A percentile compares a stretch with the other conserved stretches of the same genome.
phyloP scores from a whole-genome alignment of 1,140 invertebrate species.

The Melanaphis sacchari region DNA sequence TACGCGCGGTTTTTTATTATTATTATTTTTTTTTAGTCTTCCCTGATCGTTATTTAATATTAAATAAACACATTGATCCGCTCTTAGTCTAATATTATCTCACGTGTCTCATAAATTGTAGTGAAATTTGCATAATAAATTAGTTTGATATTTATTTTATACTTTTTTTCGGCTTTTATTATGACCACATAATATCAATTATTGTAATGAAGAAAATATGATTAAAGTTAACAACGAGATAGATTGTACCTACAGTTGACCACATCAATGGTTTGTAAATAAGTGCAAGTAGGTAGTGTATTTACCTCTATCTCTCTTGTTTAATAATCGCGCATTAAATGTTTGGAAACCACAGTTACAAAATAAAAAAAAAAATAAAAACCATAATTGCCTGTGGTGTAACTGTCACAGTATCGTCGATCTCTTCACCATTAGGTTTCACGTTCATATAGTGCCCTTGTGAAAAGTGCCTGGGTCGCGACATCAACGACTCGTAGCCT shows the following conservation, averaged over 20 bases:
- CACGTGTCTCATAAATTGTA: neutral
- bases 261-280: neutral
- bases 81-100: neutral
- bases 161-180: neutral
- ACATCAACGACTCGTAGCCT: constrained; percentile 33
- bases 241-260: neutral
- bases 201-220: too few relatives aligned
- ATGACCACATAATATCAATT: too few relatives aligned
- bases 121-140: neutral
- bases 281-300: neutral
- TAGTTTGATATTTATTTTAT: neutral
- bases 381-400: neutral
- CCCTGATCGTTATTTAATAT: too few relatives aligned
- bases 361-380: neutral
- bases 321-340: neutral
- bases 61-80: too few relatives aligned
- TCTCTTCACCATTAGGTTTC: neutral
- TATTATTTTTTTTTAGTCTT: too few relatives aligned
- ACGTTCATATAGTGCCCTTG: constrained; percentile 32
- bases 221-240: neutral
- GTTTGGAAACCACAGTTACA: neutral
- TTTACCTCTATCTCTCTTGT: too few relatives aligned
- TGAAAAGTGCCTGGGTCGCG: constrained; percentile 35
- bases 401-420: neutral
- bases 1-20: too few relatives aligned